A percentile compares a stretch with the other conserved stretches of the same genome.
These are phyloP conservation scores for Lutjanus erythropterus DNA, from an alignment of 2,113 vertebrate genomes.

Conservation along the genomic window DNA sequence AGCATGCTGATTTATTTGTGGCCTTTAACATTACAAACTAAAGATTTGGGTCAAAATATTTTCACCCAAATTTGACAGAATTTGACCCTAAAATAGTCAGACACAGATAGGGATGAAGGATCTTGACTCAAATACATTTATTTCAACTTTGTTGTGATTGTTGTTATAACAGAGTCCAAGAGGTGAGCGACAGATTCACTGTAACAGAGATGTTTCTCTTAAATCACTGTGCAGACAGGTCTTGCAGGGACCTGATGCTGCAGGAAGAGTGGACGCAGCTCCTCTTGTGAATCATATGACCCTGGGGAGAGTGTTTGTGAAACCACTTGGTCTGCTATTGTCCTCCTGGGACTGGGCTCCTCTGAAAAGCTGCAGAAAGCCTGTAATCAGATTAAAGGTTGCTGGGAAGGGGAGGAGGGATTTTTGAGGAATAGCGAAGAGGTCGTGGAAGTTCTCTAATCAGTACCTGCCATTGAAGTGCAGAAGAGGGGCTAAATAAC, in stretches of 20 bases:
- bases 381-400: slow-evolving; percentile 99
- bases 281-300: slow-evolving; percentile 84
- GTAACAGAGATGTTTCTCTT: slow-evolving; percentile 78
- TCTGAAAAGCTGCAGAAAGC: slow-evolving; percentile 90
- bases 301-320: slow-evolving; percentile 82
- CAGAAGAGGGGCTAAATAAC: slow-evolving; percentile 94
- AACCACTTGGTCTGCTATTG: slow-evolving; percentile 87
- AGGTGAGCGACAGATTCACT: slow-evolving; percentile 44
- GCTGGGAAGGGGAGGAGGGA: slow-evolving; percentile 81
- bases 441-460: slow-evolving; percentile 89
- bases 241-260: slow-evolving; percentile 61
- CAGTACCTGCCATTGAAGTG: slow-evolving; percentile 93
- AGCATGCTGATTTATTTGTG: neutral
- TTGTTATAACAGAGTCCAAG: neutral
- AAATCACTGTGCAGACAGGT: slow-evolving; percentile 54
- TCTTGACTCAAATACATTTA: neutral
- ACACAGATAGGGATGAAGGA: neutral
- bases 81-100: neutral
- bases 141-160: neutral
- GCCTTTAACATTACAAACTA: neutral
- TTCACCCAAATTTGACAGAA: neutral
- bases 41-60: neutral
- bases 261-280: slow-evolving; percentile 69
- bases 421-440: slow-evolving; percentile 74
- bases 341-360: slow-evolving; percentile 80